phyloP scores from a whole-genome alignment of 2,888 invertebrate species.

The Aspidiotus rigidus region DNA sequence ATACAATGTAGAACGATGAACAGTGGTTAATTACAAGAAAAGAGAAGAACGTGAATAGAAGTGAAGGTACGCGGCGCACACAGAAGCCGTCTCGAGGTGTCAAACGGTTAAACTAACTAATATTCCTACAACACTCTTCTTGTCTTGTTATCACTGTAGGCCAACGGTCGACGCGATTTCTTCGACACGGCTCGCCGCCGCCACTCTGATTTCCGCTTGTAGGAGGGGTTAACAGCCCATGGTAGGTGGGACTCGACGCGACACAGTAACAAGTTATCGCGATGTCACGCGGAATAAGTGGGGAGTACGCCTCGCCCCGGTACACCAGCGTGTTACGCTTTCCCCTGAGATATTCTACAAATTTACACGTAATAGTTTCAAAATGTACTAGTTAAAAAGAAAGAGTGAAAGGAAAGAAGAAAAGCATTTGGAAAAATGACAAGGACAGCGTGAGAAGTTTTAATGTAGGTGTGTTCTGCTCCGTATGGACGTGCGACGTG shows the following conservation, averaged over 20 bases:
- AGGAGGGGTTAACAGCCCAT: conserved; percentile 21
- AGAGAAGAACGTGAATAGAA: neutral
- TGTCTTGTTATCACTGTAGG: conserved; percentile 31
- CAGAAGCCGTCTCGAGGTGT: conserved; percentile 33
- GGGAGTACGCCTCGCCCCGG: conserved; percentile 29
- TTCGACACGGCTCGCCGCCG: conserved; percentile 15
- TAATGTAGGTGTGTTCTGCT: no score
- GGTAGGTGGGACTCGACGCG: conserved; percentile 29
- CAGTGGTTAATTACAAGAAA: neutral
- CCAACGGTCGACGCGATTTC: conserved; percentile 28
- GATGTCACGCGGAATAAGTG: conserved; percentile 6
- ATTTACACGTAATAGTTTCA: no score
- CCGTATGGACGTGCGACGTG: no score
- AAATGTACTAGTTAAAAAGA: no score
- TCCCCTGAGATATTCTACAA: conserved; percentile 13
- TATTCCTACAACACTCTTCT: no score
- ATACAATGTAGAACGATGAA: no score
- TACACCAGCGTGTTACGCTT: conserved; percentile 5
- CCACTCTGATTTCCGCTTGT: conserved; percentile 25
- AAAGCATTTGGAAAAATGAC: neutral
- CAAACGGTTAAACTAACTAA: conserved; percentile 28
- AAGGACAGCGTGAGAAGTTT: conserved; percentile 3
- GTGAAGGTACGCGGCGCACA: conserved; percentile 16
- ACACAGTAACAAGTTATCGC: conserved; percentile 27
- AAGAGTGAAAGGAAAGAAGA: neutral